Evolutionary conservation across 1,140 invertebrate genomes (phyloP), one percentile per base, ranked within the genome.

Genomic region (Drosophila burlai): DNA sequence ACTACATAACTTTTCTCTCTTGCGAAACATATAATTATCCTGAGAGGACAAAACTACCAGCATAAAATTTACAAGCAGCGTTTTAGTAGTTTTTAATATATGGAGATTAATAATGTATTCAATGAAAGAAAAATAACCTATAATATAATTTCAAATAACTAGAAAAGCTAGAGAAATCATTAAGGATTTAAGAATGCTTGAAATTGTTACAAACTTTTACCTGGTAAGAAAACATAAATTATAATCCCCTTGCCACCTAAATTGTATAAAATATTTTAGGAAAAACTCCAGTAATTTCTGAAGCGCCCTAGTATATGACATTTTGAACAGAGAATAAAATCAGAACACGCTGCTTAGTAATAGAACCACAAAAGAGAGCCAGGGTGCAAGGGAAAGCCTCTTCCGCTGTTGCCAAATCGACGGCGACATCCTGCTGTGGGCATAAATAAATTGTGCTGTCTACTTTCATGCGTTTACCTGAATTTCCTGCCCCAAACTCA

Each of bases 401-500:
- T 87, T 83, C 61, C 83, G 83, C 38, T 52, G 73, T 49, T 78
- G 47, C 82, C 74, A 87, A 86, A 87, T 83, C 80, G 80, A 76
- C 62, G 55, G 67, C 72, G 65, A 73, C 71, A 84, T 85, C 85
- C 85, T 87, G 69, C 66, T 66, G 65, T 68, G 63, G 67, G 66
- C 69, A 71, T 81, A 84, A 77, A 87, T 87, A 87, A 90, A 89
- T 90, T 90, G 57, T 80, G 64, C 59, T 76, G 66, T 78, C 81
- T 89, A 89, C 74, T 84, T 89, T 79, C 69, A 76, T 57, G 78
- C 81, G 49, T 50, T 68, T 40, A 79, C 77, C 66, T 73, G 66
- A 16, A 24, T 36, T 24, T 9, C 29, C 66, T 43, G 42, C n/a
- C 18, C 21, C 66, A 67, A 65, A 62, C 63, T 26, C 52, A 55